A percentile compares a stretch with the other conserved stretches of the same genome.
Conservation (phyloP, 2,797 vertebrate species). For the Trichosurus vulpecula region DNA sequence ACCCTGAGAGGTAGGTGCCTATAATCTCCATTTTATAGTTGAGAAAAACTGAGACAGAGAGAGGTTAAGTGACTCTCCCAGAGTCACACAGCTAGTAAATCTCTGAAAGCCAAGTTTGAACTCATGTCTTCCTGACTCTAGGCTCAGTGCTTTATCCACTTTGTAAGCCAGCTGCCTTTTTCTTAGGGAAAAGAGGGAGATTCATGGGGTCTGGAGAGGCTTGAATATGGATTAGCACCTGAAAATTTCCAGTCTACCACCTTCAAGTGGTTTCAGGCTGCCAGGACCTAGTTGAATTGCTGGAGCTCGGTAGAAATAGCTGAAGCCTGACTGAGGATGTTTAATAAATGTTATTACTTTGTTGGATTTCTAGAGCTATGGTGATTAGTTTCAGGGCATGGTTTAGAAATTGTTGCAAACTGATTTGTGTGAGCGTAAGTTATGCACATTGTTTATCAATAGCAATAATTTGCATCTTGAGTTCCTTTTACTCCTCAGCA, state of each 20-base stretch:
- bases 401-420: slow-evolving; percentile 31
- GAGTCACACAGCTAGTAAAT: too few species aligned
- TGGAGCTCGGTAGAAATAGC: not conserved
- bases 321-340: slow-evolving; percentile 13
- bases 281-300: not conserved
- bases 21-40: not conserved
- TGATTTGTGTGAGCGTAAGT: slow-evolving; percentile 25
- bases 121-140: not conserved
- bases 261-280: not conserved
- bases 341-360: not conserved
- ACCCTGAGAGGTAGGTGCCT: not conserved
- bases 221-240: not conserved
- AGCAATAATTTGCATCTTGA: slow-evolving; percentile 30
- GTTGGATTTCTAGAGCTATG: slow-evolving; percentile 11
- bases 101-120: not conserved
- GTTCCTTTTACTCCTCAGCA: not conserved
- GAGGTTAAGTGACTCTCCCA: not conserved
- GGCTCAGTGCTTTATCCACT: not conserved
- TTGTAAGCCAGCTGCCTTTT: not conserved
- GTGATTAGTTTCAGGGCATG: not conserved
- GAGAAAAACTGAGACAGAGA: not conserved
- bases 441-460: slow-evolving; percentile 22
- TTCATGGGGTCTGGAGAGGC: not conserved
- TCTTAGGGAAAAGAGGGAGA: not conserved
- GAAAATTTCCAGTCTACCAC: not conserved